Evolutionary conservation across 2,797 vertebrate genomes (phyloP), one percentile per base, ranked within the genome.

Genomic region (Erpetoichthys calabaricus): DNA sequence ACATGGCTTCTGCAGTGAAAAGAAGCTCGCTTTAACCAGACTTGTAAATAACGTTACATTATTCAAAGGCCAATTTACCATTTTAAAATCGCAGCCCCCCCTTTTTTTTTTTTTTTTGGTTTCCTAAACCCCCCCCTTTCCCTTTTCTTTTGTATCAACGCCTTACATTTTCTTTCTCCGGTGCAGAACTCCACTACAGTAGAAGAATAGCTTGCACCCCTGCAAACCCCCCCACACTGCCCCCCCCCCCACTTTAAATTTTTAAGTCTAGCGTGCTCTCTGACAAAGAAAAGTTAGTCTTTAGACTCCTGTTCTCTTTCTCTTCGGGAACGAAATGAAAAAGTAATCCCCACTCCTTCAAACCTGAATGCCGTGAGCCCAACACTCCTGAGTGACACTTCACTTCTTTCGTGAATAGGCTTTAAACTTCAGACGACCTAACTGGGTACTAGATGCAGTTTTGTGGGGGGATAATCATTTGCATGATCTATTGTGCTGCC

Each of bases 401-500:
- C 76, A 78, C 72, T 74, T 65, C 65, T 51, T 61, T 62, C 46
- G 63, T 82, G 77, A 84, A 84, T 78, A 71, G 76, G 72, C 65
- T 68, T 75, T 76, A 80, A 83, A 85, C 79, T 81, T 84, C 72
- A 76, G 77, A 76, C 76, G 65, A 80, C 77, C 77, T 70, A 78
- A 68, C 62, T 69, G 75, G 74, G 58, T 72, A 64, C 69, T 57
- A 67, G 68, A 76, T 70, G 64, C 53, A 68, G 70, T 67, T 73
- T 73, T 55, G 60, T 56, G 67, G 73, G 7, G 75, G 71, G 73
- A 72, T 70, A 69, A 65, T 80, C 73, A 88, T 87, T 87, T 86
- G 85, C 85, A 87, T 88, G 78, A 69, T 57, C 84, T 73, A 86
- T 88, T 88, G 86, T 88, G 73, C 81, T 75, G 72, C 76, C 75